Conservation (phyloP, 2,888 invertebrate genomes). For the Drosophila meridiana region DNA sequence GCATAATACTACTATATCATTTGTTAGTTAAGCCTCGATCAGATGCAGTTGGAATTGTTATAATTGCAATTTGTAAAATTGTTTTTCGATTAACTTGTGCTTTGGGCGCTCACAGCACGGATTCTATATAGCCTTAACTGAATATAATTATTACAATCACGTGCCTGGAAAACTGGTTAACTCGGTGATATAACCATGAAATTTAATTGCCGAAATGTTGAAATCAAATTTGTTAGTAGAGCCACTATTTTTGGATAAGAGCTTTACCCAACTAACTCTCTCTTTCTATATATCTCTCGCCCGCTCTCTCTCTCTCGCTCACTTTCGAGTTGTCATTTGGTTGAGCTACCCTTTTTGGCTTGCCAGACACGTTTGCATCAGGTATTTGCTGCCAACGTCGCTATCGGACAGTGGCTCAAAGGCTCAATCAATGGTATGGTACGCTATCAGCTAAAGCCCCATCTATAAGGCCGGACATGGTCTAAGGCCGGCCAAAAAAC, state of each 20-base stretch:
- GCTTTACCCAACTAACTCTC: not conserved
- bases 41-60: conserved; percentile 25
- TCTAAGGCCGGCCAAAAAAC: not conserved
- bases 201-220: conserved; percentile 20
- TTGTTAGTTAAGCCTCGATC: conserved; percentile 10
- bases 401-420: conserved; percentile 39
- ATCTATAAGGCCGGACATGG: conserved; percentile 9
- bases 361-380: conserved; percentile 56
- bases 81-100: not conserved
- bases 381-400: conserved; percentile 26
- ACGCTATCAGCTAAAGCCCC: conserved; percentile 26
- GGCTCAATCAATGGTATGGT: conserved; percentile 25
- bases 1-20: not conserved
- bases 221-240: conserved; percentile 16
- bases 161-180: conserved; percentile 22
- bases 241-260: not conserved
- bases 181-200: conserved; percentile 49
- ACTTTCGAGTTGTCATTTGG: conserved; percentile 9
- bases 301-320: not conserved
- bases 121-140: not conserved
- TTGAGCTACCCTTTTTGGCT: conserved; percentile 20
- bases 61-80: conserved; percentile 10
- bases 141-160: conserved; percentile 29
- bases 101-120: not conserved
- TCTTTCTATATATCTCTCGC: not conserved